Base-by-base conservation (phyloP, 2,888 invertebrate species). In the Endomychus coccineus region DNA sequence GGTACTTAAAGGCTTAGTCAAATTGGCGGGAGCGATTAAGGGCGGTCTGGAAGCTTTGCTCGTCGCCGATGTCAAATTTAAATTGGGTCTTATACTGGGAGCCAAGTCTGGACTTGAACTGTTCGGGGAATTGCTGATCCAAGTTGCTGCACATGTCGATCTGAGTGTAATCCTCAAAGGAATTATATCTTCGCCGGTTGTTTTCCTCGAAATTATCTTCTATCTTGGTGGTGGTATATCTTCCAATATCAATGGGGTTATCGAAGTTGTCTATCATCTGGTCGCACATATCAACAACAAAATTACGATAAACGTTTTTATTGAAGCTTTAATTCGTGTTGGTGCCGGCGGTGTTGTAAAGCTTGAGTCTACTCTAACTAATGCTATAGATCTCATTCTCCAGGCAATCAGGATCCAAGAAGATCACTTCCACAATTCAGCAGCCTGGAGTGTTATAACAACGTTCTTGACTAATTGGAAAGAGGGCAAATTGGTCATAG, bases 31-130 rank as follows among this genome's bases (percentile, higher is more conserved):
- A 7, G 11, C 25, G 9, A 42, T 46, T 13, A 6, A 16, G n/a
- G 50, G 48, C 7, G 50, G 49, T n/a, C 12, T 50, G 5, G 25
- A 13, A 4, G 42, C 35, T 25, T 23, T 52, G 9, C 27, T 50
- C 12, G 34, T 32, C 25, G 46, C 45, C 6, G 32, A 29, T 10
- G 40, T 50, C 2, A 12, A 28, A 24, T 25, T 52, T 3, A 38
- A 52, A 14, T 17, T 50, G 5, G 16, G 25, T 5, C 3, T 49
- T 2, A 5, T 50, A 3, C 32, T 51, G 3, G 39, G 29, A 13
- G 36, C 46, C 7, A 14, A 27, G 5, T 39, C 39, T 17, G 50
- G 48, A 3, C 12, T 48, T 5, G 42, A 46, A 34, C 16, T 43
- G 4, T 24, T 51, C 2, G 36, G 45, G 19, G 36, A 45, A 28